A percentile compares a stretch with the other conserved stretches of the same genome.
Evolutionary conservation across 2,113 vertebrate genomes (phyloP).

Genomic region (Chamaea fasciata): DNA sequence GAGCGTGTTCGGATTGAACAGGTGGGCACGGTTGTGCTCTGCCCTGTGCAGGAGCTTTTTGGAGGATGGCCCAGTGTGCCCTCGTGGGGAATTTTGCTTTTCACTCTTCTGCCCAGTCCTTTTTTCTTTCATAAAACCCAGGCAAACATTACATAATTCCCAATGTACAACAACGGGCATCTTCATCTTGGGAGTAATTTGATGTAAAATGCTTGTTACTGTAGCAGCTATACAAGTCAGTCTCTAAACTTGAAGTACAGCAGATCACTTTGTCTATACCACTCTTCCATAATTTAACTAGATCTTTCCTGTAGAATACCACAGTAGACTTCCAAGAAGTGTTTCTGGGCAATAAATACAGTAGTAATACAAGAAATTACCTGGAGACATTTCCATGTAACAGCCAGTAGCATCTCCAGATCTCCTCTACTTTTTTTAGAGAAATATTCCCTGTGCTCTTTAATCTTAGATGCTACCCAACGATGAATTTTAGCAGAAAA

Average conservation of each 20-base stretch:
- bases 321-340: neutral
- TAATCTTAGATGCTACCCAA: neutral
- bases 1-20: slow-evolving; percentile 96
- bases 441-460: neutral
- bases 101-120: neutral
- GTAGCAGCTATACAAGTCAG: accelerated
- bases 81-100: neutral
- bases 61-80: neutral
- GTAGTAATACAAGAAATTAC: neutral
- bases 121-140: neutral
- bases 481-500: neutral
- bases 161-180: neutral
- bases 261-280: neutral
- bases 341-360: neutral
- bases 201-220: neutral
- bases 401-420: neutral
- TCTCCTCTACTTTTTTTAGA: neutral
- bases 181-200: neutral
- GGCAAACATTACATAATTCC: neutral
- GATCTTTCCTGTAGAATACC: neutral
- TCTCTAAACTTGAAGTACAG: neutral
- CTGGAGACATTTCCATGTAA: neutral
- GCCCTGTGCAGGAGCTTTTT: neutral
- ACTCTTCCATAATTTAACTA: neutral
- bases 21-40: slow-evolving; percentile 61